A percentile compares a stretch with the other conserved stretches of the same genome.
Conservation (phyloP, 2,113 vertebrate genomes). For the Indicator indicator region DNA sequence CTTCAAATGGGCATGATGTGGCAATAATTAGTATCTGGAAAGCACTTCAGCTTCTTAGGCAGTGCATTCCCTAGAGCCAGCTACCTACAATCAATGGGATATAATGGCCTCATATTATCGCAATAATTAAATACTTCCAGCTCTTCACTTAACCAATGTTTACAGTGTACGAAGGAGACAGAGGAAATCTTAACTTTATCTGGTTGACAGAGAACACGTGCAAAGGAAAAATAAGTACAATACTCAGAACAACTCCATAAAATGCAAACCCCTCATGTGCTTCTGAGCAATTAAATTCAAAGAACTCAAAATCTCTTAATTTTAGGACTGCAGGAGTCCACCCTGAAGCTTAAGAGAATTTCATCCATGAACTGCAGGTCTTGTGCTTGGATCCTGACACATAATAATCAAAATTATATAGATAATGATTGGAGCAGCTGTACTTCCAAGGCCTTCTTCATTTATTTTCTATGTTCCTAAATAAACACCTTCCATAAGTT, state of each 20-base stretch:
- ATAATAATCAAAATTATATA: neutral
- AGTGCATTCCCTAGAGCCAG: slow-evolving; percentile 27
- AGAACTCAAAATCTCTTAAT: neutral
- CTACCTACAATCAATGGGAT: slow-evolving; percentile 61
- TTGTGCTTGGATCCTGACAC: neutral
- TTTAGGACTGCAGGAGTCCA: neutral
- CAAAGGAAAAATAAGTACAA: neutral
- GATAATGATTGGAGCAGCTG: neutral
- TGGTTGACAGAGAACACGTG: neutral
- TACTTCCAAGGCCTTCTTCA: neutral
- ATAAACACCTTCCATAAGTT: neutral
- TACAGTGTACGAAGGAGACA: neutral
- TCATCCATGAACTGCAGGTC: neutral
- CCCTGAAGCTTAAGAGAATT: neutral
- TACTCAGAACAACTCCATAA: neutral
- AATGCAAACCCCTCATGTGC: neutral
- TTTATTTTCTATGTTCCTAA: neutral
- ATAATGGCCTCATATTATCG: slow-evolving; percentile 52
- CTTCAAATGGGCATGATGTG: neutral
- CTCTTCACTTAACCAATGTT: slow-evolving; percentile 7
- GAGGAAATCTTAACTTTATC: neutral
- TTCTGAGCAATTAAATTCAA: neutral
- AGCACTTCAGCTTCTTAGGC: slow-evolving; percentile 15
- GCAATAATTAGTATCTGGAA: slow-evolving; percentile 39
- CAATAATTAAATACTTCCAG: slow-evolving; percentile 66